Conservation (phyloP, 2,113 vertebrate genomes). For the Rattus rattus region DNA sequence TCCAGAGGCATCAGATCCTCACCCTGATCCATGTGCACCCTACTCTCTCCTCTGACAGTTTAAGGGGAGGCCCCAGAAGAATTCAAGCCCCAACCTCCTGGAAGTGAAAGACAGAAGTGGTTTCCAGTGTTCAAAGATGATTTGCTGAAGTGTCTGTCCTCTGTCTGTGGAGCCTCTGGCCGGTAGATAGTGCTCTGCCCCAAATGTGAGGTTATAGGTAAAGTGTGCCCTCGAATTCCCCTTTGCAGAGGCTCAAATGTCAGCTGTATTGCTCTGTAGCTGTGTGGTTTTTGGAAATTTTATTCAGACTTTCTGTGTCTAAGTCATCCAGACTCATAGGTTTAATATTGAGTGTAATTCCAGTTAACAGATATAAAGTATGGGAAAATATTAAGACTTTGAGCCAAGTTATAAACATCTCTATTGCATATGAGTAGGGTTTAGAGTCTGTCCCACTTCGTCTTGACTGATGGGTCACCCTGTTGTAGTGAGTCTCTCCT, state of each 20-base stretch:
- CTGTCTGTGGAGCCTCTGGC: rapidly evolving
- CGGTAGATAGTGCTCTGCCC: rapidly evolving
- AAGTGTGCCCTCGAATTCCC: too few species aligned
- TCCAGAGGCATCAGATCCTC: too few species aligned
- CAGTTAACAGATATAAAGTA: background rate
- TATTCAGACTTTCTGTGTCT: background rate
- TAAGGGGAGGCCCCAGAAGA: too few species aligned
- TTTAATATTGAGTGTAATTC: too few species aligned
- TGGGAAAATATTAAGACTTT: background rate
- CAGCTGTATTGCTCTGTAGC: background rate
- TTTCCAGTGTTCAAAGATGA: background rate
- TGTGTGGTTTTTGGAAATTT: background rate
- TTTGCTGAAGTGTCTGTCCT: background rate
- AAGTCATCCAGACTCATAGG: background rate
- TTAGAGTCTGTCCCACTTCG: background rate
- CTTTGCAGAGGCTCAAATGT: background rate
- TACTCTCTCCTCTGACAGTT: too few species aligned
- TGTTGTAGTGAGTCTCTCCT: background rate
- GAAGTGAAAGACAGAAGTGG: background rate
- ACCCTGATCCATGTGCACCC: rapidly evolving
- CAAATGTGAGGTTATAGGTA: rapidly evolving
- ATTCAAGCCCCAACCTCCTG: background rate
- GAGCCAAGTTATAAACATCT: too few species aligned
- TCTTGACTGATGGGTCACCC: background rate
- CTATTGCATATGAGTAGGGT: too few species aligned